Percentiles rank a stretch among this genome's conserved stretches.
These are phyloP conservation scores for Cyanocitta stelleri DNA, from an alignment of 2,113 vertebrate genomes.

Conservation along the genomic window DNA sequence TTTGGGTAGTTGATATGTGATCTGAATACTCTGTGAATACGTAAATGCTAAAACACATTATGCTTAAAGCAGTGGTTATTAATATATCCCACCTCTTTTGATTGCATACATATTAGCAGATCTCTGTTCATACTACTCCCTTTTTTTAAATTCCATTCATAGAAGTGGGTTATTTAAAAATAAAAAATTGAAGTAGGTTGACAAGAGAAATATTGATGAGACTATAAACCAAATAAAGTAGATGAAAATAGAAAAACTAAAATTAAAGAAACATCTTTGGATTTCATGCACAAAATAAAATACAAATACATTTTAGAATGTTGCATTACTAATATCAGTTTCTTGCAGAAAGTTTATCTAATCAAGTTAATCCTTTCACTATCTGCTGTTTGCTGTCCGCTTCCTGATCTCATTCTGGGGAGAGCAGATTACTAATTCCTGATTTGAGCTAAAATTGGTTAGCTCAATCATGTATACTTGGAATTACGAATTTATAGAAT, in stretches of 20 bases:
- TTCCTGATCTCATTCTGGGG: background rate
- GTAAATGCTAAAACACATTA: background rate
- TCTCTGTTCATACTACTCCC: fast-evolving
- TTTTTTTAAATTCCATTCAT: background rate
- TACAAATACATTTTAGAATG: background rate
- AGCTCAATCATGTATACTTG: background rate
- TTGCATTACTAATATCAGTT: background rate
- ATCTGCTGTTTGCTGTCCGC: background rate
- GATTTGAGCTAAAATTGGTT: background rate
- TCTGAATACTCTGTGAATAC: background rate
- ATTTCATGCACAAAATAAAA: background rate
- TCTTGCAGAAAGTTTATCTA: background rate
- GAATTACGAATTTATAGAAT: background rate
- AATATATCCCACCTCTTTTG: background rate
- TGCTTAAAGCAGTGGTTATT: background rate
- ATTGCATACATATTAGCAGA: background rate
- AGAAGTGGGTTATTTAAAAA: background rate
- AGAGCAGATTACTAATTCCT: background rate
- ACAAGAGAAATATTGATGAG: background rate
- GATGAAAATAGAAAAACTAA: background rate
- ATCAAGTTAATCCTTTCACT: background rate
- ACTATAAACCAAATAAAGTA: background rate
- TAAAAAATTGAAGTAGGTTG: background rate
- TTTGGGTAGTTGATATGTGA: background rate
- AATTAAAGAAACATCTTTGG: background rate